Base-by-base conservation (phyloP, 2,797 vertebrate genomes). In the Trichosurus vulpecula region DNA sequence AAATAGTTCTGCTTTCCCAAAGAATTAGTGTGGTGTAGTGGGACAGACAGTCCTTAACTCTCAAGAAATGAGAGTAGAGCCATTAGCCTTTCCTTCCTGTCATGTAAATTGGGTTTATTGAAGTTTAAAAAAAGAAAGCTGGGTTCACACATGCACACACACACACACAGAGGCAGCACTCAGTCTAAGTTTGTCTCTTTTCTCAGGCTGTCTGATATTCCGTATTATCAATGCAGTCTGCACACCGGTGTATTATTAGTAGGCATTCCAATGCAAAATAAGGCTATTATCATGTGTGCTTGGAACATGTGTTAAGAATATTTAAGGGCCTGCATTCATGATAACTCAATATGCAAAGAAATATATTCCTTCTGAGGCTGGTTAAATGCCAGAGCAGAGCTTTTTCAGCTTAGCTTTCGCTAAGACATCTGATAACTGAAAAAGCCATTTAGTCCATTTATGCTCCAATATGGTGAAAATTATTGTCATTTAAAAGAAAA, bases 181-280 rank as follows among this genome's bases (percentile, higher is more conserved):
- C 52, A 22, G 94, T 54, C 56, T 55, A 96, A 94, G 93, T 61
- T 95, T 90, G 4, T 0, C 93, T 55, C 52, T 95, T 95, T 93
- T 52, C 53, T 89, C 93, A 56, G 52, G 14, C 52, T 96, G 41
- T 3, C 93, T 93, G 92, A 29, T 58, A 54, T 90, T 81, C 90
- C 54, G 96, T 97, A 97, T 97, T 95, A 54, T 52, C 97, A 92
- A 92, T 16, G 13, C 92, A 9, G 51, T 96, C 13, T 91, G 1
- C 55, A 29, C 11, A 27, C 9, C 22, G n/a, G 29, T 94, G 87
- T 96, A 92, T 92, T 96, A n/a, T 55, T 95, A 1, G 0, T 30
- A 92, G 47, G 74, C 51, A 92, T 61, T 94, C 51, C 96, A 94
- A 93, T 93, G 0, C 25, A 94, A 58, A 0, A 0, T 22, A 31